These are phyloP conservation scores for Dugesia japonica DNA, from an alignment of 2,888 invertebrate genomes.

Conservation along the genomic window DNA sequence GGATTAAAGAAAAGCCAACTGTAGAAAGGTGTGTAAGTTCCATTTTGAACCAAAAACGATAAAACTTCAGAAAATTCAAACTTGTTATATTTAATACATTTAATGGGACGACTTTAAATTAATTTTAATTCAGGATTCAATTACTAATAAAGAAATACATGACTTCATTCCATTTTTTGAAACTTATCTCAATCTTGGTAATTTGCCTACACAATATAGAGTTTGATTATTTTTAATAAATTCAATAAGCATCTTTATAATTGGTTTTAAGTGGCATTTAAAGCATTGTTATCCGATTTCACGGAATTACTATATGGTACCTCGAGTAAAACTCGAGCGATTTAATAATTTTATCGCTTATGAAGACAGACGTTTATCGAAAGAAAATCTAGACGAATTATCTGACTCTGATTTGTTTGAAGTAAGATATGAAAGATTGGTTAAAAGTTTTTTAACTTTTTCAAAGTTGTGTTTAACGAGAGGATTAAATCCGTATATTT, in stretches of 20 bases:
- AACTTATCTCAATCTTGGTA: not conserved
- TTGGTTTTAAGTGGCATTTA: not conserved
- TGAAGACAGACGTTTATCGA: not conserved
- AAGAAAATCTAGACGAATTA: not conserved
- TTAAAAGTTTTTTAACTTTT: too few species aligned
- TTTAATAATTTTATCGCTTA: not conserved
- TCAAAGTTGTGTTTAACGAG: conserved; percentile 5
- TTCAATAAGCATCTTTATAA: not conserved
- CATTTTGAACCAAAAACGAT: too few species aligned
- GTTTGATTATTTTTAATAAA: not conserved
- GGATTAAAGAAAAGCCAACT: too few species aligned
- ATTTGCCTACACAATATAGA: not conserved
- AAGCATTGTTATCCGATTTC: not conserved
- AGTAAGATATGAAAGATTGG: not conserved
- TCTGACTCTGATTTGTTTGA: not conserved
- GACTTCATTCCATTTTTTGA: not conserved
- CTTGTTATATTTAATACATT: too few species aligned
- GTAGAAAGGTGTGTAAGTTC: too few species aligned
- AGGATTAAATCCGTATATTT: not conserved
- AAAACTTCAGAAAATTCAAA: too few species aligned
- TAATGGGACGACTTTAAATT: too few species aligned
- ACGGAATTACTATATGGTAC: not conserved
- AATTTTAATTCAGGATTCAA: too few species aligned
- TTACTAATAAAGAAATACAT: too few species aligned
- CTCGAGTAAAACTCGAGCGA: not conserved